phyloP scores from a whole-genome alignment of 2,888 invertebrate species.

The Actias luna region DNA sequence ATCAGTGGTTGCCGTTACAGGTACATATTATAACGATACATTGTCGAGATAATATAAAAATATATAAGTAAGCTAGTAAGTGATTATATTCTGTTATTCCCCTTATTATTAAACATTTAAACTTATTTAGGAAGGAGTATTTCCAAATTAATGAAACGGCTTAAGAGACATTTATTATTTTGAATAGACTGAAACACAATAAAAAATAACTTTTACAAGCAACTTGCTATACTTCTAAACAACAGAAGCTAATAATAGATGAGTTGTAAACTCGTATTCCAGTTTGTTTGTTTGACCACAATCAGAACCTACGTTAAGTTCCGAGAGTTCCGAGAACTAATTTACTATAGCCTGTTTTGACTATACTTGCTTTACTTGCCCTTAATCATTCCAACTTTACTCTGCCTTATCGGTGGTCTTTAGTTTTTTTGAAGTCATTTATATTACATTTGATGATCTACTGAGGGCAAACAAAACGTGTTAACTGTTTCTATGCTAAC shows the following conservation, averaged over 20 bases:
- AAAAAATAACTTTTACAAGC: not conserved
- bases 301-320: conserved; percentile 27
- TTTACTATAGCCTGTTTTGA: conserved; percentile 25
- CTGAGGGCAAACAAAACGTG: no score
- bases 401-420: conserved; percentile 28
- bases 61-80: no score
- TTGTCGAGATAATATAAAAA: no score
- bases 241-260: conserved; percentile 13
- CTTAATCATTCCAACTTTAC: conserved; percentile 25
- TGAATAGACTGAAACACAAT: not conserved
- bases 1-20: no score
- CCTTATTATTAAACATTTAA: no score
- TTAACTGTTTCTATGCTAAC: no score
- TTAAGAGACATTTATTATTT: not conserved
- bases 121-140: no score
- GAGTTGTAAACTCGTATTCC: conserved; percentile 21
- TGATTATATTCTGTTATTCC: no score
- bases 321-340: conserved; percentile 25
- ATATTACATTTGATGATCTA: conserved; percentile 25
- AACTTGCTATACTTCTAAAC: not conserved
- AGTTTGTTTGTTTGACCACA: conserved; percentile 28
- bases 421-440: conserved; percentile 28
- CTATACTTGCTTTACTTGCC: conserved; percentile 27
- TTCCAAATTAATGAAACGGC: not conserved
- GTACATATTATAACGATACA: no score